Conservation (phyloP, 2,113 vertebrate species). For the Labeo catla region DNA sequence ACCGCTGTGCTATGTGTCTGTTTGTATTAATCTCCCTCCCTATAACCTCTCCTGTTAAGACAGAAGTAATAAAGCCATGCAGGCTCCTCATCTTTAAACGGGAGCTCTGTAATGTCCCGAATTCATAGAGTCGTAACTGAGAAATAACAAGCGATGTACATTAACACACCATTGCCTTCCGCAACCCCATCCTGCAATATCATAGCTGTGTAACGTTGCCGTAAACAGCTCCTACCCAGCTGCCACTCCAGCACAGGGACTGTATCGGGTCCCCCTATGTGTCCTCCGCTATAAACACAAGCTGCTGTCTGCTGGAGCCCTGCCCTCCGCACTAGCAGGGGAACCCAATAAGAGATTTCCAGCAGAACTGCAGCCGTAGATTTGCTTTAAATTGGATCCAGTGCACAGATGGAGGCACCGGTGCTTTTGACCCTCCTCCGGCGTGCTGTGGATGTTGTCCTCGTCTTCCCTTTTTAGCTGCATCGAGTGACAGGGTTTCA, state of each 20-base stretch:
- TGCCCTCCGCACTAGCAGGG: conserved; percentile 21
- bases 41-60: neutral
- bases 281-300: conserved; percentile 35
- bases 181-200: neutral
- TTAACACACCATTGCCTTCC: conserved; percentile 20
- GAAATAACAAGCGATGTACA: conserved; percentile 9
- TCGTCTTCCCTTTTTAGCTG: conserved; percentile 29
- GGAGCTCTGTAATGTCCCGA: conserved; percentile 1
- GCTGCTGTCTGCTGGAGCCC: conserved; percentile 37
- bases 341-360: conserved; percentile 36
- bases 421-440: conserved; percentile 26
- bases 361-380: neutral
- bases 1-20: conserved; percentile 9
- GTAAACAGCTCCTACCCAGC: conserved; percentile 41
- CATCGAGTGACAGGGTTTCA: neutral
- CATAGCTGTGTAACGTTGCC: neutral
- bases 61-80: neutral
- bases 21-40: conserved; percentile 17
- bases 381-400: conserved; percentile 48
- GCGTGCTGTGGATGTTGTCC: conserved; percentile 2
- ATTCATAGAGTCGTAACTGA: conserved; percentile 31
- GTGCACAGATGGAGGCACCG: conserved; percentile 49
- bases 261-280: neutral
- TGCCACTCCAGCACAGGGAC: conserved; percentile 11
- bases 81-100: neutral